Evolutionary conservation across 2,888 invertebrate genomes (phyloP).

Genomic region (Horisme vitalbata): DNA sequence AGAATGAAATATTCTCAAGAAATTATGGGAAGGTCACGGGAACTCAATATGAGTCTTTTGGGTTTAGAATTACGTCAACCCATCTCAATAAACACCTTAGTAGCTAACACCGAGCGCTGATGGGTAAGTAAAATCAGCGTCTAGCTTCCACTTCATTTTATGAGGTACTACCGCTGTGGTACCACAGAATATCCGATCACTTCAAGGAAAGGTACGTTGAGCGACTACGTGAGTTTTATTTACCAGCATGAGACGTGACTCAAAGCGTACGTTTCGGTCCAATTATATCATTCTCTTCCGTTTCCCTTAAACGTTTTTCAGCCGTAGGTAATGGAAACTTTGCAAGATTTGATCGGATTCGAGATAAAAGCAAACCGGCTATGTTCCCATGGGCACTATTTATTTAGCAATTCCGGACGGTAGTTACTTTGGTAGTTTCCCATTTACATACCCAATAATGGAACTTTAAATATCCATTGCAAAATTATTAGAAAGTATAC

Average conservation of each 20-base stretch:
- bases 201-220: too few species aligned
- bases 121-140: too few species aligned
- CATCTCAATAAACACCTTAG: too few species aligned
- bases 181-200: too few species aligned
- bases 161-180: too few species aligned
- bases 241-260: slow-evolving; percentile 38
- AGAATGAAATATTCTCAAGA: too few species aligned
- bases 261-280: slow-evolving; percentile 33
- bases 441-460: slow-evolving; percentile 16
- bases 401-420: slow-evolving; percentile 33
- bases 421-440: slow-evolving; percentile 27
- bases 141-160: too few species aligned
- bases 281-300: slow-evolving; percentile 37
- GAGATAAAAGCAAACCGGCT: slow-evolving; percentile 36
- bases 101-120: too few species aligned
- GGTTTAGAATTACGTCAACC: too few species aligned
- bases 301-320: slow-evolving; percentile 37
- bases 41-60: too few species aligned
- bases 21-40: too few species aligned
- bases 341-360: slow-evolving; percentile 38
- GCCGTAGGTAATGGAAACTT: slow-evolving; percentile 37
- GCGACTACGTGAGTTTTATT: slow-evolving; percentile 32
- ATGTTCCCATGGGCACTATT: slow-evolving; percentile 35
- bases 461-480: background rate
- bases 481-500: too few species aligned